A percentile compares a stretch with the other conserved stretches of the same genome.
Conservation (phyloP, 2,113 vertebrate species). For the Hydrochoerus hydrochaeris region DNA sequence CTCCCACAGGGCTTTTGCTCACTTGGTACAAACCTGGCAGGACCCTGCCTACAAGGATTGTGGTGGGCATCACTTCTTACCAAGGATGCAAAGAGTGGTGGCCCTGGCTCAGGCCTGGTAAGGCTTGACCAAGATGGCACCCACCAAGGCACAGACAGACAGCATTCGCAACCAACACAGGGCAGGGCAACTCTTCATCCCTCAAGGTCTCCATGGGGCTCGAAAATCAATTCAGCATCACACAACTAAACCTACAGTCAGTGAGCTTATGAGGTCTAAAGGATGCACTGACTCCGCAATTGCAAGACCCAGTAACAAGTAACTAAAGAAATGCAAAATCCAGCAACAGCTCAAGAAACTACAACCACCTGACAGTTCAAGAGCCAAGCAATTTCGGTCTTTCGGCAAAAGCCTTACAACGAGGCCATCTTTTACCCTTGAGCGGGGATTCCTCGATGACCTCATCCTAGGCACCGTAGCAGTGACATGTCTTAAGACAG, state of each 20-base stretch:
- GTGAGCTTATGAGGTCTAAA: background rate
- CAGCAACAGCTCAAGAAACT: background rate
- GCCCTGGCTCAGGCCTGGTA: background rate
- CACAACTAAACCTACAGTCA: background rate
- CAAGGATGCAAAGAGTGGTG: background rate
- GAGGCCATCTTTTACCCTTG: background rate
- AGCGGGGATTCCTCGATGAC: background rate
- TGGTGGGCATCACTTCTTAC: background rate
- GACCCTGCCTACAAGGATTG: background rate
- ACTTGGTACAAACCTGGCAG: background rate
- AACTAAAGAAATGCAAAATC: background rate
- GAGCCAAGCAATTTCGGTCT: background rate
- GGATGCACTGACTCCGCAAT: background rate
- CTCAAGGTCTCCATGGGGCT: background rate
- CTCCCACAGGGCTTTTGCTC: background rate
- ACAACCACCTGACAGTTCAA: background rate
- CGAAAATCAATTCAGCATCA: background rate
- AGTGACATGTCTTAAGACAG: background rate
- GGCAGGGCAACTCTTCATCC: background rate
- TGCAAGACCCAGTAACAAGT: background rate
- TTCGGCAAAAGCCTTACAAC: background rate
- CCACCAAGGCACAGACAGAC: background rate
- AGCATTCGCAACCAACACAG: background rate
- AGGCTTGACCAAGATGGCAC: background rate
- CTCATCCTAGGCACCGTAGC: too few relatives aligned